Percentiles rank a stretch among this genome's conserved stretches.
phyloP scores from a whole-genome alignment of 35 echinoderm and acorn worm species.

The Anneissia japonica region DNA sequence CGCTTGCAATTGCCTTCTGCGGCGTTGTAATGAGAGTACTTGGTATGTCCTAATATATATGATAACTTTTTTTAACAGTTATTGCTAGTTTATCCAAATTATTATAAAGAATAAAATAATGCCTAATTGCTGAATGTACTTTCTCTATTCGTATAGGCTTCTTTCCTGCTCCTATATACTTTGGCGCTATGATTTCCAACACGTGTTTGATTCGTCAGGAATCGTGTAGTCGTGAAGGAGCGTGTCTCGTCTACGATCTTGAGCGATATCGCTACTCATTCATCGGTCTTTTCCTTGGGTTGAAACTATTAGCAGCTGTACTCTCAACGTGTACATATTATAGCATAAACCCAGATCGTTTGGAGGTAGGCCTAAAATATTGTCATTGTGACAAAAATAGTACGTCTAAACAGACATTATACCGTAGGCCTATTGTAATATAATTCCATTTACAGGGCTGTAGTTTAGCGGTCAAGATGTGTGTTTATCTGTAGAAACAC shows the following conservation, averaged over 20 bases:
- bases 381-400: too few relatives aligned
- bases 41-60: too few relatives aligned
- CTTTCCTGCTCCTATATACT: constrained; percentile 48
- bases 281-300: not conserved
- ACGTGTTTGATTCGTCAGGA: constrained; percentile 46
- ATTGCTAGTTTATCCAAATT: too few relatives aligned
- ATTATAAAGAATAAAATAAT: too few relatives aligned
- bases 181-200: constrained; percentile 37
- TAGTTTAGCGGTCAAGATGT: too few relatives aligned
- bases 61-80: too few relatives aligned
- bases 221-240: constrained; percentile 30
- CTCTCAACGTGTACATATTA: not conserved
- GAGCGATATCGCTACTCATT: constrained; percentile 29
- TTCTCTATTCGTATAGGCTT: constrained; percentile 40
- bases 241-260: constrained; percentile 61
- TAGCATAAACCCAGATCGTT: not conserved
- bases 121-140: too few relatives aligned
- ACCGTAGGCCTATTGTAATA: too few relatives aligned
- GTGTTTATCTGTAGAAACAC: too few relatives aligned
- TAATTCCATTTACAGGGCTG: too few relatives aligned
- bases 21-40: not conserved
- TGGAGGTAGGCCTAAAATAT: too few relatives aligned
- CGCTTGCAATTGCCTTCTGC: not conserved
- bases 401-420: too few relatives aligned
- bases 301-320: not conserved